Percentiles rank a stretch among this genome's conserved stretches.
These are phyloP conservation scores for Micrasema minimum DNA, from an alignment of 1,140 invertebrate genomes.

Conservation along the genomic window DNA sequence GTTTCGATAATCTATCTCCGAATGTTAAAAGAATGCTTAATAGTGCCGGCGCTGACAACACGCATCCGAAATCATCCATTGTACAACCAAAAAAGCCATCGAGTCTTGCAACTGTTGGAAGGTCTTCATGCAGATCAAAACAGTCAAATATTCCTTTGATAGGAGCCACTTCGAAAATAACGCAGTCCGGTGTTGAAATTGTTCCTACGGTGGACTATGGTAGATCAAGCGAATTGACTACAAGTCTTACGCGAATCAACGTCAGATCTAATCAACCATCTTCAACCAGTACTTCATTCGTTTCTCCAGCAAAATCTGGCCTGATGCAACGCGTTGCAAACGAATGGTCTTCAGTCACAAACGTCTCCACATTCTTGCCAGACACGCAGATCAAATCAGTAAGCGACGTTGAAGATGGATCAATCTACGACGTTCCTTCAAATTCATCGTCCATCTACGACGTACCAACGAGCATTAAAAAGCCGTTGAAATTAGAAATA, in stretches of 20 bases:
- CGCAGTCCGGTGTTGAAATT: slow-evolving; percentile 65
- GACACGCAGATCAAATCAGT: slow-evolving; percentile 34
- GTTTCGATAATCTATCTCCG: slow-evolving; percentile 68
- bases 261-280: slow-evolving; percentile 38
- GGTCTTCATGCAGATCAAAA: slow-evolving; percentile 59
- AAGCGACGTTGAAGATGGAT: slow-evolving; percentile 59
- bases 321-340: slow-evolving; percentile 41
- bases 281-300: slow-evolving; percentile 4
- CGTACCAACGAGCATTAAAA: slow-evolving; percentile 59
- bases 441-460: slow-evolving; percentile 62
- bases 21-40: slow-evolving; percentile 70
- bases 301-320: slow-evolving; percentile 27
- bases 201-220: slow-evolving; percentile 64
- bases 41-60: slow-evolving; percentile 57
- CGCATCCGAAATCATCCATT: slow-evolving; percentile 60
- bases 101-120: slow-evolving; percentile 61
- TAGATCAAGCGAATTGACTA: slow-evolving; percentile 58
- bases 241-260: slow-evolving; percentile 50
- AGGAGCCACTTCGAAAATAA: slow-evolving; percentile 65
- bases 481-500: slow-evolving; percentile 51
- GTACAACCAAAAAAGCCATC: slow-evolving; percentile 58
- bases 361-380: slow-evolving; percentile 22
- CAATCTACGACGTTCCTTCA: slow-evolving; percentile 62
- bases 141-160: slow-evolving; percentile 64
- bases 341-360: slow-evolving; percentile 44